Evolutionary conservation across 2,113 vertebrate genomes (phyloP).

Genomic region (Halichoerus grypus): DNA sequence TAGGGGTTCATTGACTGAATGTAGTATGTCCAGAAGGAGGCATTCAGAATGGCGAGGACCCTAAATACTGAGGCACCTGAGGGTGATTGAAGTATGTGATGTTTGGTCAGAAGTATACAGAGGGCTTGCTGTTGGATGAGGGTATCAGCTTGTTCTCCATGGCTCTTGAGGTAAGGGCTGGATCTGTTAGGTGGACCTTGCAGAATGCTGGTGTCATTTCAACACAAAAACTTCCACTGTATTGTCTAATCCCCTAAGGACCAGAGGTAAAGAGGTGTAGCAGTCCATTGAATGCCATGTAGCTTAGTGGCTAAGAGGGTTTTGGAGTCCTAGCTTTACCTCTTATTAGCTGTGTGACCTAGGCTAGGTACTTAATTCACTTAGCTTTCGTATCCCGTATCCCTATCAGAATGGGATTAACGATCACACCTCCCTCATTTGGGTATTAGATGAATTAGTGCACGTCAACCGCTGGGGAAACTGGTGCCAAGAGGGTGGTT

Average conservation of each 20-base stretch:
- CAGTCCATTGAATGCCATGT: not conserved
- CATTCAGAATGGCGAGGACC: not conserved
- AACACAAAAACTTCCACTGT: not conserved
- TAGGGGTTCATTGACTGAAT: not conserved
- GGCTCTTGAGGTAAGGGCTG: not conserved
- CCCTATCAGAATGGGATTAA: not conserved
- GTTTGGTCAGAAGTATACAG: not conserved
- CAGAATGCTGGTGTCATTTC: slow-evolving; percentile 41
- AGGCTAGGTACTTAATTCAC: not conserved
- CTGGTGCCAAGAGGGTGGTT: not conserved
- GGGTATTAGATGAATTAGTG: not conserved
- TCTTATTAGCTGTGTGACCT: not conserved
- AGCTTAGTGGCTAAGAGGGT: not conserved
- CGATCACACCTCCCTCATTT: not conserved
- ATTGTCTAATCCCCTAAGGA: not conserved
- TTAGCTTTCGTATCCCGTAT: not conserved
- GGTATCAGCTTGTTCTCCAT: not conserved
- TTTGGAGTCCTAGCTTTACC: slow-evolving; percentile 10
- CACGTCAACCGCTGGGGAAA: not conserved
- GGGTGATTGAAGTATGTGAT: not conserved
- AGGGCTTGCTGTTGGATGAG: not conserved
- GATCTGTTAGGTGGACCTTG: not conserved
- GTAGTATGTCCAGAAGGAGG: not conserved
- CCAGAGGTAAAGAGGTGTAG: not conserved
- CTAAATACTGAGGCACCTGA: not conserved